A percentile compares a stretch with the other conserved stretches of the same genome.
Conservation (phyloP, 2,888 invertebrate species). For the Polylopha cassiicola region DNA sequence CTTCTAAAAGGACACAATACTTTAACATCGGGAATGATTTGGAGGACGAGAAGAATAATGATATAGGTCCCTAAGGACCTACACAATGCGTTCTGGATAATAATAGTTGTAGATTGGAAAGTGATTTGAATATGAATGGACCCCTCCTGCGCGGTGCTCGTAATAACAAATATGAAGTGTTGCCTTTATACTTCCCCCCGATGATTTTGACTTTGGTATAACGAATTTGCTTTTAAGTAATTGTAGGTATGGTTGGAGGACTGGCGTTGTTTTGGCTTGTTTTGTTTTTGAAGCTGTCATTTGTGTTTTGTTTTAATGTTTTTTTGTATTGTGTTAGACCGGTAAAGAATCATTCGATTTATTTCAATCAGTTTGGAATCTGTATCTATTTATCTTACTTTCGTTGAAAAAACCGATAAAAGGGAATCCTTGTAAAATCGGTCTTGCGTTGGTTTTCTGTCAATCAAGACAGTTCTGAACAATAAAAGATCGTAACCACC, state of each 20-base stretch:
- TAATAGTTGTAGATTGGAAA: constrained; percentile 77
- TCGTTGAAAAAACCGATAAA: no score
- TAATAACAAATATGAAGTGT: constrained; percentile 77
- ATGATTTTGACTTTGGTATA: constrained; percentile 66
- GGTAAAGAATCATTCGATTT: no score
- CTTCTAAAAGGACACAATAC: constrained; percentile 53
- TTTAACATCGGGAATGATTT: constrained; percentile 63
- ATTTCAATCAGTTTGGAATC: no score
- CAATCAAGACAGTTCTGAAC: no score
- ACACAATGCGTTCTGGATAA: constrained; percentile 69
- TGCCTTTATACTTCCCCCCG: constrained; percentile 62
- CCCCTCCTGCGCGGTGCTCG: constrained; percentile 68
- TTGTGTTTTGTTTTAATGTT: no score
- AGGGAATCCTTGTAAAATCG: no score
- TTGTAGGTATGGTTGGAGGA: constrained; percentile 49
- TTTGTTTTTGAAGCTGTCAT: constrained; percentile 32
- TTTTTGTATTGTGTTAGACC: no score
- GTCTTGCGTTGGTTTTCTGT: no score
- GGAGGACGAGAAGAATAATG: constrained; percentile 69
- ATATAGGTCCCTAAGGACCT: constrained; percentile 71
- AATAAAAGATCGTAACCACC: no score
- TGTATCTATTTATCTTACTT: no score
- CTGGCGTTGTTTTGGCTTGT: constrained; percentile 27
- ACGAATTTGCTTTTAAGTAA: constrained; percentile 62
- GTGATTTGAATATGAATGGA: constrained; percentile 75